Evolutionary conservation across 2,888 invertebrate genomes (phyloP), one percentile per base, ranked within the genome.

Genomic region (Erebia palarica): DNA sequence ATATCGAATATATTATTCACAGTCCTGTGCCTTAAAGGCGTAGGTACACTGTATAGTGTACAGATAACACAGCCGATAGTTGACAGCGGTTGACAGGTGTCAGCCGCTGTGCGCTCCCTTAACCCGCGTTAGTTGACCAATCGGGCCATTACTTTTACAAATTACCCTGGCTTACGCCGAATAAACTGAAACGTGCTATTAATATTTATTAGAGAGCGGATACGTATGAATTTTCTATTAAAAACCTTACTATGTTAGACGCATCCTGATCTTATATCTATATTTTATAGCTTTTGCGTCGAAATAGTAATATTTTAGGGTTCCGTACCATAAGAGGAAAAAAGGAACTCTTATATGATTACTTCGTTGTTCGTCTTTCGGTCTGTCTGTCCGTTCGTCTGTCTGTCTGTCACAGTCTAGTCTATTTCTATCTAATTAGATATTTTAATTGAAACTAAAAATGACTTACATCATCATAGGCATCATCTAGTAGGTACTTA

Each of bases 31-130:
- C 85, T 85, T 86, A 85, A 86, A 83, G 82, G 81, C 80, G 80
- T 80, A 44, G 9, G 44, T 61, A 61, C 61, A 63, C 61, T 63
- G 61, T 63, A 21, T 42, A 61, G 60, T 57, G n/a, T 13, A 58
- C 80, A 80, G 86, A 85, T 85, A 84, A 83, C 80, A 78, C 73
- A 74, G 68, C 76, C 79, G 85, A 86, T 86, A 67, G 82, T 80
- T 83, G 86, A 86, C 87, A 85, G 77, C 83, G 84, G 83, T 78
- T 84, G 87, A 87, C 89, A 88, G 88, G 85, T 87, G 88, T 78
- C 74, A 77, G 64, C 71, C 66, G 49, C 66, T 58, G 21, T 49
- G 66, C 78, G 83, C 82, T 89, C 89, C 88, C 87, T 86, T 86
- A 85, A 84, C 84, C 85, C 82, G 81, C 63, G 57, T 69, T 71